These are phyloP conservation scores for Pipistrellus pygmaeus DNA, from an alignment of 2,797 vertebrate species.

Conservation along the genomic window DNA sequence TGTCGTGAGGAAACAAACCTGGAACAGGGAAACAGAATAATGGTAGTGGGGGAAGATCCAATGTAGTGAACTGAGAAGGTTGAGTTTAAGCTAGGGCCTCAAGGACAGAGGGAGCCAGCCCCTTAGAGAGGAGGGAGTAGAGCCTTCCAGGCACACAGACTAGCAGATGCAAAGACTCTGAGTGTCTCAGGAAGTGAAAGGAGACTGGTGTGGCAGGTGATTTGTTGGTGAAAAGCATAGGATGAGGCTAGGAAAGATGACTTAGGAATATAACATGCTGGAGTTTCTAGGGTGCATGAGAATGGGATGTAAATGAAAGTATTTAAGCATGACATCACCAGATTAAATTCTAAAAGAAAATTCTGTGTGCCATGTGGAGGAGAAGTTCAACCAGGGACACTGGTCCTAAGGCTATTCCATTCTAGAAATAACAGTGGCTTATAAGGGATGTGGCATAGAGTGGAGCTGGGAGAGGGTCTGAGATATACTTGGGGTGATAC, in stretches of 20 bases:
- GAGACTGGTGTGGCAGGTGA: neutral
- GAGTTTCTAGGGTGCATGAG: neutral
- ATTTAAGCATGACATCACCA: neutral
- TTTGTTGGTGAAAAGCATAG: neutral
- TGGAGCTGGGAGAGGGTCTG: neutral
- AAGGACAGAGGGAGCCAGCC: neutral
- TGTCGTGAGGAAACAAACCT: neutral
- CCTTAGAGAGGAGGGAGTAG: neutral
- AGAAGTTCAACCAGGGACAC: neutral
- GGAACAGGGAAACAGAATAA: neutral
- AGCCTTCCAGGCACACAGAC: neutral
- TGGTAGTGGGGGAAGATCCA: neutral
- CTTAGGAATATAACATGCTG: neutral
- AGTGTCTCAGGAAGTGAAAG: neutral
- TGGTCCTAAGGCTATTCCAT: neutral
- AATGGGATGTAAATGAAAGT: neutral
- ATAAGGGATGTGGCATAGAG: neutral
- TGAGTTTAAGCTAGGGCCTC: neutral
- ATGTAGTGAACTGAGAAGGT: neutral
- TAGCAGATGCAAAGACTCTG: neutral
- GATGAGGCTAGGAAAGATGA: neutral
- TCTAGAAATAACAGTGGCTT: neutral
- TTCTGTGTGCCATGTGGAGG: neutral
- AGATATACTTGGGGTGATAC: neutral
- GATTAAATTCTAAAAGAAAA: constrained; percentile 3